Base-by-base conservation (phyloP, 2,888 invertebrate species). In the Mermis nigrescens region DNA sequence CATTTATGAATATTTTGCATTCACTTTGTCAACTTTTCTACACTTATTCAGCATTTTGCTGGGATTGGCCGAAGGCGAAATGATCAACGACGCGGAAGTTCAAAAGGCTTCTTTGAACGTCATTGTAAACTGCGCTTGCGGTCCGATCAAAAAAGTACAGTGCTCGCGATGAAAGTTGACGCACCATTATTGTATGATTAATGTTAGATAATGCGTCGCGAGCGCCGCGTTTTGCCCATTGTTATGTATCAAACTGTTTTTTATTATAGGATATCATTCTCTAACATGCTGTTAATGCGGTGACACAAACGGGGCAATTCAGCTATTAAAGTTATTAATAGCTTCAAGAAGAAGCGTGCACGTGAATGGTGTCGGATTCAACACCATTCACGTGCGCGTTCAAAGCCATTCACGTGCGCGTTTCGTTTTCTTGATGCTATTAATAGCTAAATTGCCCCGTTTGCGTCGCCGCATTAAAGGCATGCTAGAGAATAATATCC, bases 31-130 rank as follows among this genome's bases (percentile, higher is more conserved):
- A 57, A 2, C 38, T 3, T 28, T 59, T 38, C 38, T 19, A 12
- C 38, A n/a, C 1, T 62, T 55, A 64, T 67, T 82, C 65, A 86
- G 85, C 70, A 83, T 89, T 46, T 81, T 90, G 52, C 76, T 90
- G 55, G 83, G 80, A 19, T 85, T 90, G 27, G 87, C 90, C 1
- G 89, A 91, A 71, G 90, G 90, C 1, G 90, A 91, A 72, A 83
- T 88, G 38, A 83, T 87, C 0, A 81, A 83, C 1, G 92, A 92
- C 71, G 82, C 90, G 0, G 91, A 91, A 66, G 88, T 92, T 0
- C 86, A 91, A 74, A 84, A 86, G 67, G 83, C 90, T 0, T 91
- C 94, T 0, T 77, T 95, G 1, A 82, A 85, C 65, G 86, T 90
- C 26, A 80, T 95, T 60, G 86, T 89, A 57, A 91, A 91, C 75